Conservation (phyloP, 1,140 invertebrate genomes). For the Habropoda laboriosa region DNA sequence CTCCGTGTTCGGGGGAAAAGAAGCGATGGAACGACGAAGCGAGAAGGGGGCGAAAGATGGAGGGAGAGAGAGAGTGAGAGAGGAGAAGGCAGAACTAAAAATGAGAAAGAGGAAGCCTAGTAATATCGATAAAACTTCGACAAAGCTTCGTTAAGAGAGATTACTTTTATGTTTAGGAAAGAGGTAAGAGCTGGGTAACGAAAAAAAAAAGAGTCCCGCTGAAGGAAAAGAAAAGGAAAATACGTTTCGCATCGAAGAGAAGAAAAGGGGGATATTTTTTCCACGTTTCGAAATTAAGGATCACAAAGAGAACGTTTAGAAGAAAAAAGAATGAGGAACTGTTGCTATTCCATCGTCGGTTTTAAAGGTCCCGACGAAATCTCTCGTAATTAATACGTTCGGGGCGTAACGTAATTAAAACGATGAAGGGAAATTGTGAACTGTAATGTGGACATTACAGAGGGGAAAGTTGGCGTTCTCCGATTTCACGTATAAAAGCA, state of each 20-base stretch:
- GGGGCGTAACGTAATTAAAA: neutral
- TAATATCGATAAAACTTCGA: slow-evolving; percentile 4
- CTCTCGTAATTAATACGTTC: slow-evolving; percentile 17
- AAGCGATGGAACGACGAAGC: neutral
- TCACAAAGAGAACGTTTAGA: too few species aligned
- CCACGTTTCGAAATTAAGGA: too few species aligned
- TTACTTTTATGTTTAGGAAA: neutral
- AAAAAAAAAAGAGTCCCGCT: neutral
- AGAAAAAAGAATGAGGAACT: neutral
- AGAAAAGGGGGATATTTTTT: neutral
- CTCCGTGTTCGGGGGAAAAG: neutral
- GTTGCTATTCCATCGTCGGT: neutral
- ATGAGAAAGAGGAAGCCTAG: neutral
- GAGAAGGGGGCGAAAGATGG: too few species aligned
- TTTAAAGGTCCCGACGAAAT: neutral
- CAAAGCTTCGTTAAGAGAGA: slow-evolving; percentile 13
- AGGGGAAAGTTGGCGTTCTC: slow-evolving; percentile 24
- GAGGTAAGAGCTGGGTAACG: neutral
- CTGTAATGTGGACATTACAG: slow-evolving; percentile 2
- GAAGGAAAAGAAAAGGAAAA: neutral
- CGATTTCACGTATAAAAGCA: slow-evolving; percentile 20
- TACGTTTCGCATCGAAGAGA: neutral
- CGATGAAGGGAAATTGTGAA: slow-evolving; percentile 19
- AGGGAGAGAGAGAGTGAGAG: too few species aligned
- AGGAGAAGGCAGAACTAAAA: neutral